Percentiles rank a stretch among this genome's conserved stretches.
Conservation (phyloP, 2,797 vertebrate genomes). For the Clarias fuscus region DNA sequence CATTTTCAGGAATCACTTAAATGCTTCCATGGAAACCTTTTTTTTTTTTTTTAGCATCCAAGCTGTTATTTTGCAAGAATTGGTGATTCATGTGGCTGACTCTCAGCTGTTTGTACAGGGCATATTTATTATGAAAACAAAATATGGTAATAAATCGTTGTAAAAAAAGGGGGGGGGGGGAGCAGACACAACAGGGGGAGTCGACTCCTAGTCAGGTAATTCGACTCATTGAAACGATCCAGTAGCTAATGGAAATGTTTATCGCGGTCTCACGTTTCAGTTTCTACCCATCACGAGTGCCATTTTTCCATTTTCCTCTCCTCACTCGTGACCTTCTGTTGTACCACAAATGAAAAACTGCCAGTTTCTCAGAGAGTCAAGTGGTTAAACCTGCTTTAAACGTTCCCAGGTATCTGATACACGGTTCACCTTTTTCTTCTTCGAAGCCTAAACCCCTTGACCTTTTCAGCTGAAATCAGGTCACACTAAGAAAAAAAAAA, state of each 20-base stretch:
- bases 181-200: background rate
- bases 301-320: background rate
- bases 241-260: background rate
- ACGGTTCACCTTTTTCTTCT: background rate
- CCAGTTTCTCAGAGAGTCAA: background rate
- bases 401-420: background rate
- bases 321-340: background rate
- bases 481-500: background rate
- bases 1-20: background rate
- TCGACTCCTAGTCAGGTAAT: background rate
- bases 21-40: background rate
- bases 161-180: background rate
- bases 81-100: background rate
- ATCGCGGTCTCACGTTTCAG: background rate
- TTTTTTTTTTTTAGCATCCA: background rate
- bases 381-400: constrained; percentile 18
- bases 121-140: background rate
- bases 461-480: background rate
- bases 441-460: background rate
- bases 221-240: background rate
- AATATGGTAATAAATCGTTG: background rate
- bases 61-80: background rate
- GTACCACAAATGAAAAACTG: background rate
- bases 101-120: background rate
- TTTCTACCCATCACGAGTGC: background rate